Base-by-base conservation (phyloP, 2,113 vertebrate genomes). In the Riparia riparia region DNA sequence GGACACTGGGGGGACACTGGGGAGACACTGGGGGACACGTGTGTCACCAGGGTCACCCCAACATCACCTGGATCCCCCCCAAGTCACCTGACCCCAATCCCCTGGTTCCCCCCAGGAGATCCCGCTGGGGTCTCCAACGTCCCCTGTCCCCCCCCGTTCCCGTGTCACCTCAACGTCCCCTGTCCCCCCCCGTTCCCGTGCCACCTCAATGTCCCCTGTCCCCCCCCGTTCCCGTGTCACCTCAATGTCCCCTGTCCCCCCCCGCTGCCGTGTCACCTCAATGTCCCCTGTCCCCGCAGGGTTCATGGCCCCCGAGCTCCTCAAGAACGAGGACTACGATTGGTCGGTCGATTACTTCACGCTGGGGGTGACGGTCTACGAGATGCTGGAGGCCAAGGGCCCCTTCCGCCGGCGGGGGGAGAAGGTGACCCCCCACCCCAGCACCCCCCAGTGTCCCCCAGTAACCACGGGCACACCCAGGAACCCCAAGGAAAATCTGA, bases 371-470 rank as follows among this genome's bases (percentile, higher is more conserved):
- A 89, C 86, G 21, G 5, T 89, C 68, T 89, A 89, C 6, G 86
- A 89, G 86, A 89, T 89, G 86, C 22, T 89, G 77, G 86, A 34
- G 37, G 86, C 86, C 66, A 88, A 88, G 21, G 86, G 86, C 3
- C 86, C 86, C 21, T 88, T 88, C 76, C 86, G 86, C 16, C 26
- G 11, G 14, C 66, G 86, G 25, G 86, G 86, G 34, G 86, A 88
- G 76, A 56, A 88, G 86, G 84, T 42, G 37, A 32, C 29, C 49
- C 26, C 47, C 66, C 24, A n/a, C n/a, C n/a, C n/a, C n/a, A n/a
- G n/a, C n/a, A n/a, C n/a, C n/a, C n/a, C 65, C 65, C 44, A 41
- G 65, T 12, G 12, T 7, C 49, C 47, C 49, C 49, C 49, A 26
- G 24, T 14, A 12, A 3, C 24, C 41, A 42, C 11, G 22, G 24